These are phyloP conservation scores for Blera fallax DNA, from an alignment of 2,888 invertebrate species.

Conservation along the genomic window DNA sequence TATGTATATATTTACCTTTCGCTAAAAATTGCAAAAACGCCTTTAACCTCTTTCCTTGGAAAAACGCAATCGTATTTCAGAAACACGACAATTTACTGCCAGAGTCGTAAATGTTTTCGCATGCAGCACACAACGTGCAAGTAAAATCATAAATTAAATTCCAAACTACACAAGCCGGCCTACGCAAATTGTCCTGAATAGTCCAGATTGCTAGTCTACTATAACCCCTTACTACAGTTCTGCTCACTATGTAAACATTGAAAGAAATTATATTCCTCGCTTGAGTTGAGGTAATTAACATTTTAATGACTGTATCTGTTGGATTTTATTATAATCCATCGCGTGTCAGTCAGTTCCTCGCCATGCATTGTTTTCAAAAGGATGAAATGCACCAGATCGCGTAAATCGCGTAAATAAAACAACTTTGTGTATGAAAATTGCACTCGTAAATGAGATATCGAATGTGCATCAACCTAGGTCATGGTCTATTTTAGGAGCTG, in stretches of 20 bases:
- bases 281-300: not conserved
- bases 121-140: not conserved
- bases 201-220: not conserved
- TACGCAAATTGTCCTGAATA: constrained; percentile 2
- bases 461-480: constrained; percentile 23
- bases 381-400: constrained; percentile 18
- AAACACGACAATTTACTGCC: constrained; percentile 1
- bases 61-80: not conserved
- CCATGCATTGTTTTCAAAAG: constrained; percentile 7
- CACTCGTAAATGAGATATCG: not conserved
- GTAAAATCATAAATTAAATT: constrained; percentile 5
- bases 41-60: not conserved
- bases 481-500: constrained; percentile 9
- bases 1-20: not conserved
- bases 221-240: not conserved
- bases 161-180: not conserved
- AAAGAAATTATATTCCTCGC: not conserved
- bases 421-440: not conserved
- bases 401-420: not conserved
- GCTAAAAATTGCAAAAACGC: not conserved
- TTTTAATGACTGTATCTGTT: not conserved
- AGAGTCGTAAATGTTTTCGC: constrained; percentile 4
- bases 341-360: not conserved
- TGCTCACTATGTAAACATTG: not conserved
- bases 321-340: not conserved